Conservation (phyloP, 2,797 vertebrate species). For the Menidia menidia region DNA sequence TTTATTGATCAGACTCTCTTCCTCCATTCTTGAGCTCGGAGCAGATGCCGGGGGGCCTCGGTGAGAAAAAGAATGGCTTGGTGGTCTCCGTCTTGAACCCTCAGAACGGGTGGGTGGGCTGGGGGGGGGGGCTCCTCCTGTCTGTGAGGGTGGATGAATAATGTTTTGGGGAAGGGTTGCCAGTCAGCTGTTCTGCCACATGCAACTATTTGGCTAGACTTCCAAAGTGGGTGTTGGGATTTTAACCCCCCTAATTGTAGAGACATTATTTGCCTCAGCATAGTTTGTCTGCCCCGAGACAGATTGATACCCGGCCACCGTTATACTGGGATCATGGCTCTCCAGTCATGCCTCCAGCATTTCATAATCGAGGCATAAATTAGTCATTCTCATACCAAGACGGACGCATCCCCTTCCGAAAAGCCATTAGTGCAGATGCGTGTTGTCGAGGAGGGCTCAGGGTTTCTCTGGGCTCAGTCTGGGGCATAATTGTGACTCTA, state of each 20-base stretch:
- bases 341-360: not conserved
- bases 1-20: not conserved
- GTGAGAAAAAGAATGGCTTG: constrained; percentile 18
- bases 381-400: constrained; percentile 46
- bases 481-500: constrained; percentile 49
- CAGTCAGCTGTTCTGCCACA: constrained; percentile 69
- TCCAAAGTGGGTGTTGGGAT: not conserved
- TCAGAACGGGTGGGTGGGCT: constrained; percentile 59
- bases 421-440: constrained; percentile 51
- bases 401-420: constrained; percentile 42
- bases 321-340: no score
- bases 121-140: constrained; percentile 11
- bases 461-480: constrained; percentile 23
- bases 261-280: constrained; percentile 6
- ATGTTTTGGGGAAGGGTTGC: constrained; percentile 45
- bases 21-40: constrained; percentile 18
- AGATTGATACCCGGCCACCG: no score
- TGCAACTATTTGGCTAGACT: constrained; percentile 34
- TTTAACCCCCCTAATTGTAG: constrained; percentile 7
- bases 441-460: constrained; percentile 31
- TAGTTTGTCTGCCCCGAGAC: constrained; percentile 22
- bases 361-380: constrained; percentile 48
- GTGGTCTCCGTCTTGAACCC: constrained; percentile 48
- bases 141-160: constrained; percentile 34
- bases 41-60: constrained; percentile 22